A percentile compares a stretch with the other conserved stretches of the same genome.
Evolutionary conservation across 2,888 invertebrate genomes (phyloP).

Genomic region (Tillus elongatus): DNA sequence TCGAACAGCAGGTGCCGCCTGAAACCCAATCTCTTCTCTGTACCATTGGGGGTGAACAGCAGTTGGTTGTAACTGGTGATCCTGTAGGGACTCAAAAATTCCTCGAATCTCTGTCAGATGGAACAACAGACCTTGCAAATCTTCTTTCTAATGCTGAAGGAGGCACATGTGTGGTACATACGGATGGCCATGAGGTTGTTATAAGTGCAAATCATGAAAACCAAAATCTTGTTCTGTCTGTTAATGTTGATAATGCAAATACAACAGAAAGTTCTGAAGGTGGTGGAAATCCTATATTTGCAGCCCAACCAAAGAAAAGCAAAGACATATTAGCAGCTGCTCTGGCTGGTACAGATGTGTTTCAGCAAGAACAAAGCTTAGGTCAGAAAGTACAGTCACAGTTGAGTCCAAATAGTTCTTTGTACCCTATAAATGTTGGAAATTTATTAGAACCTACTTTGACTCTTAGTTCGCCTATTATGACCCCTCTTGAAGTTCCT

Average conservation of each 20-base stretch:
- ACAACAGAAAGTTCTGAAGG: slow-evolving; percentile 26
- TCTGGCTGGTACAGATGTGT: slow-evolving; percentile 64
- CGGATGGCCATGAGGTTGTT: slow-evolving; percentile 44
- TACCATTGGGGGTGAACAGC: slow-evolving; percentile 31
- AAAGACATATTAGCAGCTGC: slow-evolving; percentile 69
- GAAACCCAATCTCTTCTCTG: slow-evolving; percentile 17
- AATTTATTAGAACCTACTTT: slow-evolving; percentile 68
- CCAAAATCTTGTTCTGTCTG: slow-evolving; percentile 30
- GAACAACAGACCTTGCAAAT: slow-evolving; percentile 39
- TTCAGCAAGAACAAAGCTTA: slow-evolving; percentile 48
- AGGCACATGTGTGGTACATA: slow-evolving; percentile 39
- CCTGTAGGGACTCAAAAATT: slow-evolving; percentile 40
- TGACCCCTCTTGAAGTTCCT: slow-evolving; percentile 71
- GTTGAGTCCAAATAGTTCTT: slow-evolving; percentile 50
- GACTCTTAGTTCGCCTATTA: slow-evolving; percentile 68
- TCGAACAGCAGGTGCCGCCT: slow-evolving; percentile 14
- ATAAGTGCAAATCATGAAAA: slow-evolving; percentile 38
- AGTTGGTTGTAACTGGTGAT: slow-evolving; percentile 40
- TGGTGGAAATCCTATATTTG: slow-evolving; percentile 34
- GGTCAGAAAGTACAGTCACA: slow-evolving; percentile 45
- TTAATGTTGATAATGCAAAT: slow-evolving; percentile 27
- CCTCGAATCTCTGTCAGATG: slow-evolving; percentile 38
- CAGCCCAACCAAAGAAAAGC: slow-evolving; percentile 39
- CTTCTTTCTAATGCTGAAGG: slow-evolving; percentile 39
- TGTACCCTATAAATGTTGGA: slow-evolving; percentile 49